Percentiles rank a stretch among this genome's conserved stretches.
phyloP scores from a whole-genome alignment of 2,113 vertebrate species.

The Neodontobutis hainanensis region DNA sequence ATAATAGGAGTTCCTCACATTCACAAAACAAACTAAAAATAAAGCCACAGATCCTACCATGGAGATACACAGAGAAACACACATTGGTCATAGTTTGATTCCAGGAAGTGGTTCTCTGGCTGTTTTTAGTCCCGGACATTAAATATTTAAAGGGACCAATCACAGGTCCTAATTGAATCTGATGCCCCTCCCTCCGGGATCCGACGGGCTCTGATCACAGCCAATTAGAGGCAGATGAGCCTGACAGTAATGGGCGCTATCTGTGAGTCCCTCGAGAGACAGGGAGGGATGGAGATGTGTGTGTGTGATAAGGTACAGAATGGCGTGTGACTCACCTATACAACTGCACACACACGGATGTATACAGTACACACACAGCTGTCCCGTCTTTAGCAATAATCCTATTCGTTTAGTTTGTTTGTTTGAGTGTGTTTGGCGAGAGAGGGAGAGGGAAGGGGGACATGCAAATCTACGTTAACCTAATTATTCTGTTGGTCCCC shows the following conservation, averaged over 20 bases:
- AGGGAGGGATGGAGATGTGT: background rate
- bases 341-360: background rate
- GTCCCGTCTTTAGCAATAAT: slow-evolving; percentile 29
- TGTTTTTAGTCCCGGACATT: slow-evolving; percentile 70
- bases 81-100: slow-evolving; percentile 35
- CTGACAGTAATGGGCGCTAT: slow-evolving; percentile 82
- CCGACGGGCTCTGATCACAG: slow-evolving; percentile 69
- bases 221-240: slow-evolving; percentile 77
- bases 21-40: background rate
- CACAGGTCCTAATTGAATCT: slow-evolving; percentile 75
- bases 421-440: background rate
- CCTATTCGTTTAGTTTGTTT: slow-evolving; percentile 19
- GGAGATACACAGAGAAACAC: background rate
- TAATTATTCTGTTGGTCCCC: slow-evolving; percentile 69
- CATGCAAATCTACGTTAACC: slow-evolving; percentile 67
- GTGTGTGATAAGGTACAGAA: slow-evolving; percentile 16
- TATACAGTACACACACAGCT: slow-evolving; percentile 9
- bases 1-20: background rate
- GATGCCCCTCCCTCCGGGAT: slow-evolving; percentile 64
- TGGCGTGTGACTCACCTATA: slow-evolving; percentile 11
- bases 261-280: slow-evolving; percentile 61
- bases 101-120: slow-evolving; percentile 59
- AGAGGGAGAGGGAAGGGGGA: slow-evolving; percentile 26
- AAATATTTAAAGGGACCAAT: slow-evolving; percentile 80
- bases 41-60: background rate